A percentile compares a stretch with the other conserved stretches of the same genome.
Evolutionary conservation across 1,140 invertebrate genomes (phyloP).

Genomic region (Medauroidea extradentata): DNA sequence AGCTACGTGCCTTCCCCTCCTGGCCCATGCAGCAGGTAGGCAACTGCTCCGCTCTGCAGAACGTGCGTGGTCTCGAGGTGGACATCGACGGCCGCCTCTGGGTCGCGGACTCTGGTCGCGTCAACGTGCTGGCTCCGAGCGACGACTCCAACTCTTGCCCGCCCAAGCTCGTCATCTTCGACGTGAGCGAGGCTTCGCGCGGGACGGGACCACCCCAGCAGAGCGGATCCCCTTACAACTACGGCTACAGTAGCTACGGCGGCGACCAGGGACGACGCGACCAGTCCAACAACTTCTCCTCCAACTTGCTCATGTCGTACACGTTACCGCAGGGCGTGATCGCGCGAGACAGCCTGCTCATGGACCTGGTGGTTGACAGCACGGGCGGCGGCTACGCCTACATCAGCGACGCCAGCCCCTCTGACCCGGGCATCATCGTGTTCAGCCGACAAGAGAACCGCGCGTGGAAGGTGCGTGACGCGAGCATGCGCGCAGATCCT

Average conservation of each 20-base stretch:
- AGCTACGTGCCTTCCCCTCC: constrained; percentile 58
- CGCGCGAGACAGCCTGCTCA: constrained; percentile 51
- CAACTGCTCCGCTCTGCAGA: constrained; percentile 59
- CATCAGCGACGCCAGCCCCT: constrained; percentile 59
- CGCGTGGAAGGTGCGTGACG: constrained; percentile 63
- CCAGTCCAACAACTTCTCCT: constrained; percentile 34
- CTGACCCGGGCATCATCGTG: constrained; percentile 65
- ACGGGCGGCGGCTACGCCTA: constrained; percentile 61
- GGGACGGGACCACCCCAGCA: background rate
- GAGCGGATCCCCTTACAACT: background rate
- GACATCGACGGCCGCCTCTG: constrained; percentile 64
- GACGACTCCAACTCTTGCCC: constrained; percentile 49
- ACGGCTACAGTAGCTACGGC: background rate
- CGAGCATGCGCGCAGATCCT: constrained; percentile 54
- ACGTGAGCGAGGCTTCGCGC: constrained; percentile 43
- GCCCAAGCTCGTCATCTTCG: constrained; percentile 61
- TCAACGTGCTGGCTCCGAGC: constrained; percentile 45
- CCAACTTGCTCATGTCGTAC: constrained; percentile 49
- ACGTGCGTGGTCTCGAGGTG: constrained; percentile 65
- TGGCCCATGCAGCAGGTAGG: constrained; percentile 60
- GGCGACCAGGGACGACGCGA: background rate
- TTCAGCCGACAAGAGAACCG: constrained; percentile 54
- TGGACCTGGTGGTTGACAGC: constrained; percentile 65
- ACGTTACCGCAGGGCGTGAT: constrained; percentile 51
- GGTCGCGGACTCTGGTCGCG: constrained; percentile 61